These are phyloP conservation scores for Hiodon alosoides DNA, from an alignment of 2,113 vertebrate genomes.

Conservation along the genomic window DNA sequence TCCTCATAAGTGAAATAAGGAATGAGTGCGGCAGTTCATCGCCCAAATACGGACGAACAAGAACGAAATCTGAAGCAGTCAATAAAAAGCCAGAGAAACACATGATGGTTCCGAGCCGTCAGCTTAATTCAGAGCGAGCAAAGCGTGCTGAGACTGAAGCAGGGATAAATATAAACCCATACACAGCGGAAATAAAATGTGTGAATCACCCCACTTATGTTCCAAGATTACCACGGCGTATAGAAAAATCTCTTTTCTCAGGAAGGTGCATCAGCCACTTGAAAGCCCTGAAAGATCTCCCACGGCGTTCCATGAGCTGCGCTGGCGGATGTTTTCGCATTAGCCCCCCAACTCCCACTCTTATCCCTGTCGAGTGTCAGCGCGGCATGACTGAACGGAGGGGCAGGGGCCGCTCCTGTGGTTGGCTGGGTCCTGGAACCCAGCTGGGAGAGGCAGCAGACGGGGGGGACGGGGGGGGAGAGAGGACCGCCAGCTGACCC, in stretches of 20 bases:
- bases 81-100: background rate
- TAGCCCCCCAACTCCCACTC: background rate
- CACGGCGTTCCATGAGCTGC: background rate
- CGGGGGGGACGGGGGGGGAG: too few species aligned
- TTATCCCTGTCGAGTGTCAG: background rate
- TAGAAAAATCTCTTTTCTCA: background rate
- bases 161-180: background rate
- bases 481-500: background rate
- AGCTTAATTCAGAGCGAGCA: background rate
- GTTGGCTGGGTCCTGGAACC: background rate
- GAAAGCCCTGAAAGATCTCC: background rate
- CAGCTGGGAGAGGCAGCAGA: background rate
- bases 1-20: background rate
- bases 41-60: background rate
- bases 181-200: background rate
- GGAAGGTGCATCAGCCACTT: background rate
- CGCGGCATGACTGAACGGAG: background rate
- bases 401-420: background rate
- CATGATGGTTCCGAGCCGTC: background rate
- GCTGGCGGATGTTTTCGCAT: too few species aligned
- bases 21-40: background rate
- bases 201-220: constrained; percentile 3
- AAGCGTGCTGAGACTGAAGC: background rate
- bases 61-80: background rate
- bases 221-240: background rate